Evolutionary conservation across 2,113 vertebrate species (phyloP).

Genomic region (Pleuronectes platessa): DNA sequence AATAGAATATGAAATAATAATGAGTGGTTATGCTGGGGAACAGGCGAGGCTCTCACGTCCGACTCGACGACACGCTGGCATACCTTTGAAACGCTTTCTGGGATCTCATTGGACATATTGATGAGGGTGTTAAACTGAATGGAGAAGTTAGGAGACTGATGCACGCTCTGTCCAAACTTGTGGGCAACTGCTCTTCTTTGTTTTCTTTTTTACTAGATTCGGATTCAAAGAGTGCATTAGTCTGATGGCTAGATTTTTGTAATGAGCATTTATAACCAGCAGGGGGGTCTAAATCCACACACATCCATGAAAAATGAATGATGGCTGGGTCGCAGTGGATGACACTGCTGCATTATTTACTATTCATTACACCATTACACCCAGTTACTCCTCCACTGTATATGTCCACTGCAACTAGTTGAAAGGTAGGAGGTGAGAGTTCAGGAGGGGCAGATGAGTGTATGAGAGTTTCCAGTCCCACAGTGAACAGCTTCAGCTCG

Average conservation of each 20-base stretch:
- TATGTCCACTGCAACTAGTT: background rate
- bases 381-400: background rate
- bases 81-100: background rate
- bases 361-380: background rate
- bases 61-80: background rate
- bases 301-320: conserved; percentile 18
- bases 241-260: conserved; percentile 9
- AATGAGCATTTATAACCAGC: conserved; percentile 40
- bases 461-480: background rate
- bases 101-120: background rate
- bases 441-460: background rate
- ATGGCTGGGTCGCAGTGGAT: background rate
- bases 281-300: conserved; percentile 46
- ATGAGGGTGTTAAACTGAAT: background rate
- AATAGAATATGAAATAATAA: conserved; percentile 36
- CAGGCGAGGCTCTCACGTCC: background rate
- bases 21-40: conserved; percentile 27
- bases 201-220: too few relatives aligned
- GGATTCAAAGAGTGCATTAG: background rate
- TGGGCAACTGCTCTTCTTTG: too few relatives aligned
- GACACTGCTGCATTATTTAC: background rate
- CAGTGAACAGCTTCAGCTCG: too few relatives aligned
- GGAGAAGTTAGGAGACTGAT: background rate
- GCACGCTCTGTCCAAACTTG: background rate
- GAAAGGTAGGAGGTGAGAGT: background rate